Evolutionary conservation across 2,113 vertebrate species (phyloP).

Genomic region (Nothoprocta pentlandii): DNA sequence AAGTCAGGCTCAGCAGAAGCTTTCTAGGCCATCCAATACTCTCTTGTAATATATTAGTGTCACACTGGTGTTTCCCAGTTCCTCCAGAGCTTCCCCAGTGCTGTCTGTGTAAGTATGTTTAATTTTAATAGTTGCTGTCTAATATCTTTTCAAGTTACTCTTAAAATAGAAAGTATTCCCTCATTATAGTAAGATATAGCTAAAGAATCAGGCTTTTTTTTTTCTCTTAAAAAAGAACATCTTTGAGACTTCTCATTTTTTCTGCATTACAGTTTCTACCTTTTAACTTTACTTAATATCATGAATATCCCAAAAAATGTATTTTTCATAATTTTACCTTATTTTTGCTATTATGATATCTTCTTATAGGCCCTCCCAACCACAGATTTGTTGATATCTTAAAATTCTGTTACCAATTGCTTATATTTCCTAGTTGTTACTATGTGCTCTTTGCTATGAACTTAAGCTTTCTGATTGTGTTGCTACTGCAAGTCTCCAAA

Average conservation of each 20-base stretch:
- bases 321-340: not conserved
- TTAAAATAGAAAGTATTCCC: not conserved
- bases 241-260: not conserved
- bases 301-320: not conserved
- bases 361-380: not conserved
- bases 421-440: not conserved
- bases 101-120: not conserved
- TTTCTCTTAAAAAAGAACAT: not conserved
- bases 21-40: rapidly evolving
- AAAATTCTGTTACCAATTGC: not conserved
- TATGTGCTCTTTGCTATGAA: not conserved
- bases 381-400: not conserved
- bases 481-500: not conserved
- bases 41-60: not conserved
- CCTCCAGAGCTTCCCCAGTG: not conserved
- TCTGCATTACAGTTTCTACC: not conserved
- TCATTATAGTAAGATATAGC: not conserved
- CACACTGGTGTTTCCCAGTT: not conserved
- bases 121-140: not conserved
- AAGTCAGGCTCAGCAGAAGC: not conserved
- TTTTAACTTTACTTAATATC: not conserved
- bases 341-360: not conserved
- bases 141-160: not conserved
- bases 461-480: not conserved
- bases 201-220: not conserved